Conservation (phyloP, 1,140 invertebrate genomes). For the Metopolophium dirhodum region DNA sequence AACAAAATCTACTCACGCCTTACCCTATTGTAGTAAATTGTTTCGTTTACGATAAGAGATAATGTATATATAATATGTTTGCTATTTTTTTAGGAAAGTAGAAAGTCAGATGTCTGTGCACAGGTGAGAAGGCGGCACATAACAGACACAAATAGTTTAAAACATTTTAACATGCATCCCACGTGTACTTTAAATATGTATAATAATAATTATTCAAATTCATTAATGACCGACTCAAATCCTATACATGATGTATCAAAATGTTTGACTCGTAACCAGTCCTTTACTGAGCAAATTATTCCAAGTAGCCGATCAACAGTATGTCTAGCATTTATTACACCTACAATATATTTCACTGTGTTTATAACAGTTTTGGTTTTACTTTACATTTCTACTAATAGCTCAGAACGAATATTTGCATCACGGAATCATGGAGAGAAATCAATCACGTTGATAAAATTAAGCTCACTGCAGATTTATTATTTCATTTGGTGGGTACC, state of each 20-base stretch:
- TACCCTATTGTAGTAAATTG: not conserved
- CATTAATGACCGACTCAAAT: not conserved
- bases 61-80: not conserved
- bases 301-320: too few relatives aligned
- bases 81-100: conserved; percentile 3
- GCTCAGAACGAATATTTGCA: not conserved
- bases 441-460: not conserved
- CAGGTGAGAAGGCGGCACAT: not conserved
- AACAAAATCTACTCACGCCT: not conserved
- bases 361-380: not conserved
- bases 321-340: not conserved
- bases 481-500: not conserved
- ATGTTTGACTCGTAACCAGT: not conserved
- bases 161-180: not conserved
- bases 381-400: not conserved
- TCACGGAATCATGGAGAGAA: not conserved
- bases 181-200: not conserved
- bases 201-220: not conserved
- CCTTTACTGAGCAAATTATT: not conserved
- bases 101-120: not conserved
- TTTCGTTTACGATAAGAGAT: not conserved
- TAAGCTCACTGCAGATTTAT: not conserved
- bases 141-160: not conserved
- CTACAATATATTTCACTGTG: not conserved
- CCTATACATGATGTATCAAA: not conserved